phyloP scores from a whole-genome alignment of 2,113 vertebrate genomes.

The Eulemur macaco region DNA sequence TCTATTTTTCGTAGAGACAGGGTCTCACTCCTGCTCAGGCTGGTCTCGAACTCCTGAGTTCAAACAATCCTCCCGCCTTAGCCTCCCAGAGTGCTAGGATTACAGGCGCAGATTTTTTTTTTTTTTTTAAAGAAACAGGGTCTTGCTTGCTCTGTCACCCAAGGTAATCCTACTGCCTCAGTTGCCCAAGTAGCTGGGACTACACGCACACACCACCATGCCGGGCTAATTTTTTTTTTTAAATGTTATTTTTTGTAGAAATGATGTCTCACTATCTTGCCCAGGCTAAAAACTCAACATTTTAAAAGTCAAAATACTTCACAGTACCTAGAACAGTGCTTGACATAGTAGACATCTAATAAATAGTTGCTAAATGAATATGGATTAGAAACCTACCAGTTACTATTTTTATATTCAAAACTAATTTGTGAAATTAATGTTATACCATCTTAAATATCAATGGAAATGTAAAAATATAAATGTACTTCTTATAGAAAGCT shows the following conservation, averaged over 20 bases:
- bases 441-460: background rate
- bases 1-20: too few species aligned
- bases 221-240: too few species aligned
- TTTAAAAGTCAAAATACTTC: background rate
- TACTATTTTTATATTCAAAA: background rate
- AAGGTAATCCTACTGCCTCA: background rate
- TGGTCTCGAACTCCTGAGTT: too few species aligned
- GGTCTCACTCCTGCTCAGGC: too few species aligned
- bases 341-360: background rate
- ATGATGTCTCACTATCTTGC: too few species aligned
- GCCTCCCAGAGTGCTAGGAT: too few species aligned
- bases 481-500: background rate
- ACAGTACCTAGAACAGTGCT: background rate
- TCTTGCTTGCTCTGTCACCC: background rate
- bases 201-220: background rate
- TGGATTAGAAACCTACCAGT: background rate
- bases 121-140: background rate
- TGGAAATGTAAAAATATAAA: background rate
- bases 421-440: background rate
- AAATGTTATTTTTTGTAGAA: too few species aligned
- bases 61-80: too few species aligned
- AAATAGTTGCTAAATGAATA: background rate
- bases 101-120: too few species aligned
- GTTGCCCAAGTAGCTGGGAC: background rate
- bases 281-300: too few species aligned